Conservation (phyloP, 2,888 invertebrate genomes). For the Furcula furcula region DNA sequence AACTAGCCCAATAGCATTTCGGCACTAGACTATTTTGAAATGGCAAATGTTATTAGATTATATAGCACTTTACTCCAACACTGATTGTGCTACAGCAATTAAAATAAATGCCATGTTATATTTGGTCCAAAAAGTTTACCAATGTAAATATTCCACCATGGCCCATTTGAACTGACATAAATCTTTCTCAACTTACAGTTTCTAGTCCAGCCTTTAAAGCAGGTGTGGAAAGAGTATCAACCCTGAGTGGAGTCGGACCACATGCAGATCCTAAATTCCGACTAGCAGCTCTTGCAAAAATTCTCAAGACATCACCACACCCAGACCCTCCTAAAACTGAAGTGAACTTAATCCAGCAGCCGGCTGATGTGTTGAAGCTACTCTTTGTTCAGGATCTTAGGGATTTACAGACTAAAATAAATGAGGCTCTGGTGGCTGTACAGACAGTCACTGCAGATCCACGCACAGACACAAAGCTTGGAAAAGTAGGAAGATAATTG, state of each 20-base stretch:
- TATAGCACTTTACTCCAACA: too few relatives aligned
- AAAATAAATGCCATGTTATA: too few relatives aligned
- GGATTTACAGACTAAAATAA: slow-evolving; percentile 95
- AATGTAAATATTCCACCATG: too few relatives aligned
- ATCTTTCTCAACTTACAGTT: slow-evolving; percentile 80
- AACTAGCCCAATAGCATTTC: too few relatives aligned
- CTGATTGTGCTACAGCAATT: too few relatives aligned
- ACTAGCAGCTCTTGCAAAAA: slow-evolving; percentile 85
- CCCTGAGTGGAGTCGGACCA: slow-evolving; percentile 77
- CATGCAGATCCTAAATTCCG: slow-evolving; percentile 67
- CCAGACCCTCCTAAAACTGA: slow-evolving; percentile 80
- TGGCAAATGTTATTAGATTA: too few relatives aligned
- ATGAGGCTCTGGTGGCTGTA: slow-evolving; percentile 95
- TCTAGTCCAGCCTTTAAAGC: slow-evolving; percentile 90
- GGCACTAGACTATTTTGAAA: too few relatives aligned
- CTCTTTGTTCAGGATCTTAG: slow-evolving; percentile 92
- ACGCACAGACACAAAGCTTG: slow-evolving; percentile 96
- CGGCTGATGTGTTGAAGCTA: slow-evolving; percentile 86
- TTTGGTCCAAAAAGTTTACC: too few relatives aligned
- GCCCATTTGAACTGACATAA: too few relatives aligned
- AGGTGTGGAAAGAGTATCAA: slow-evolving; percentile 90
- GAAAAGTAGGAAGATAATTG: slow-evolving; percentile 91
- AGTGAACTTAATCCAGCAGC: slow-evolving; percentile 54
- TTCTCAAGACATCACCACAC: slow-evolving; percentile 91
- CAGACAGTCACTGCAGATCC: slow-evolving; percentile 98